These are phyloP conservation scores for Tetraneura akinire DNA, from an alignment of 1,140 invertebrate species.

Conservation along the genomic window DNA sequence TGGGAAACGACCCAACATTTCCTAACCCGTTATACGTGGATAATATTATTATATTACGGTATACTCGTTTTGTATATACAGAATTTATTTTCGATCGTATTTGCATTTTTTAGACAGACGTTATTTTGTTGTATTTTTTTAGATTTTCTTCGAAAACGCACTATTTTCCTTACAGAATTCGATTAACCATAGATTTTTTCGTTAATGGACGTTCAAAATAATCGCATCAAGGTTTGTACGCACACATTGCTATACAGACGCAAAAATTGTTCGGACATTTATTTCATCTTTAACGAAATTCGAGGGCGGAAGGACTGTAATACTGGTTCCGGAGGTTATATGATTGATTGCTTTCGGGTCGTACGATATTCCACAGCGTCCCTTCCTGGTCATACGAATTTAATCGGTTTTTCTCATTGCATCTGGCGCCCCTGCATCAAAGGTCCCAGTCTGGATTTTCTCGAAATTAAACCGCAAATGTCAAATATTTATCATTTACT, in stretches of 20 bases:
- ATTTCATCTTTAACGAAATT: background rate
- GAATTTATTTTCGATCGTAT: conserved; percentile 9
- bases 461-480: conserved; percentile 30
- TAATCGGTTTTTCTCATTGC: conserved; percentile 46
- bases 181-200: background rate
- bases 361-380: background rate
- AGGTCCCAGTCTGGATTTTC: background rate
- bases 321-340: conserved; percentile 17
- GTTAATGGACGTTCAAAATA: background rate
- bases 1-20: conserved; percentile 40
- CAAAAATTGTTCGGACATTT: conserved; percentile 15
- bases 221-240: background rate
- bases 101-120: conserved; percentile 11
- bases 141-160: background rate
- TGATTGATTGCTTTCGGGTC: conserved; percentile 48
- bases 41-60: conserved; percentile 2
- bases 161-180: background rate
- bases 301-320: background rate
- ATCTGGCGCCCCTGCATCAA: conserved; percentile 25
- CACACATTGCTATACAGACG: background rate
- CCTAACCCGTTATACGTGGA: conserved; percentile 31
- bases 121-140: background rate
- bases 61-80: background rate
- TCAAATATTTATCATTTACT: conserved; percentile 22
- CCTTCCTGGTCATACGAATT: conserved; percentile 31